These are phyloP conservation scores for Dendrocopos noguchii DNA, from an alignment of 2,113 vertebrate genomes.

Conservation along the genomic window DNA sequence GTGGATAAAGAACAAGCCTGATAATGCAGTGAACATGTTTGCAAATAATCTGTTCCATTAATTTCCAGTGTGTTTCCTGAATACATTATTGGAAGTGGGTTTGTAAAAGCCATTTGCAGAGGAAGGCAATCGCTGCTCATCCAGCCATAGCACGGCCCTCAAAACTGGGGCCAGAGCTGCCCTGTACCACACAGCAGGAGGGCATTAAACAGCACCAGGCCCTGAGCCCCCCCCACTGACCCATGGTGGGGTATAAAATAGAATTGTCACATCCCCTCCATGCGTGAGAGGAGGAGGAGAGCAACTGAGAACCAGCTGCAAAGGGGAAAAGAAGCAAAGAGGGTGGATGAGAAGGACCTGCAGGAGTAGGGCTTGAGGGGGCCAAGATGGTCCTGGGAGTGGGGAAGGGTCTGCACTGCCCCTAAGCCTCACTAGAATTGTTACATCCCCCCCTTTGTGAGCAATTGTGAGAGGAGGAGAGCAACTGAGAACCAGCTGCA, in stretches of 20 bases:
- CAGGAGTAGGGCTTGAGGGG: background rate
- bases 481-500: background rate
- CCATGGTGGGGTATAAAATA: background rate
- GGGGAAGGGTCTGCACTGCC: background rate
- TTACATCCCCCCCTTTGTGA: background rate
- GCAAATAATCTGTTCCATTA: constrained; percentile 65
- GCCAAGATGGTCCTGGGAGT: background rate
- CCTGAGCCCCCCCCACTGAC: background rate
- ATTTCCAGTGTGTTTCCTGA: constrained; percentile 53
- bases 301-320: background rate
- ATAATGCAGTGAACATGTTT: constrained; percentile 64
- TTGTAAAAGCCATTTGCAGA: background rate
- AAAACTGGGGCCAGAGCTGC: background rate
- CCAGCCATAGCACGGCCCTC: background rate
- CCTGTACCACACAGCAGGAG: background rate
- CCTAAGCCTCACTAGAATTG: background rate
- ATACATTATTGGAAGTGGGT: constrained; percentile 14
- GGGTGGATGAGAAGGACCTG: background rate
- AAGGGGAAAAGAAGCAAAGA: background rate
- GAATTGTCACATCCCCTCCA: background rate
- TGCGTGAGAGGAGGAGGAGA: background rate
- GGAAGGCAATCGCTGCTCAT: background rate
- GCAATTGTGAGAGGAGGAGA: background rate
- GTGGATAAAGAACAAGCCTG: constrained; percentile 30
- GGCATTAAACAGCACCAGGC: background rate